phyloP scores from a whole-genome alignment of 2,113 vertebrate species.

The Sterrhoptilus dennistouni region DNA sequence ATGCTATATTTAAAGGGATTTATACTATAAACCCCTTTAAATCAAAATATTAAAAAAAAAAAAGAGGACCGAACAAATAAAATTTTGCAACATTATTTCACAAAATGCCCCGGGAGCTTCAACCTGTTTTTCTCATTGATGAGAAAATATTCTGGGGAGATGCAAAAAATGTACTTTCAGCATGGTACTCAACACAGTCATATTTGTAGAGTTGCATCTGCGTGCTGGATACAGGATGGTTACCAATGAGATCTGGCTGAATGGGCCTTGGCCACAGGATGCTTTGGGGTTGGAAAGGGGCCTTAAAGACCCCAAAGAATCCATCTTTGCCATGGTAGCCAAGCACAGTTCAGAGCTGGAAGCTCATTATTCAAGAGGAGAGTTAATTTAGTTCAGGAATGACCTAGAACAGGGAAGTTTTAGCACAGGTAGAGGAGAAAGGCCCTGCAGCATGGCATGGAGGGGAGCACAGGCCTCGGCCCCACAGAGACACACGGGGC shows the following conservation, averaged over 20 bases:
- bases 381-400: not conserved
- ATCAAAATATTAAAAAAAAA: not conserved
- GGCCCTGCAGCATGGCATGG: not conserved
- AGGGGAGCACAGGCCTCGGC: not conserved
- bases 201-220: not conserved
- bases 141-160: not conserved
- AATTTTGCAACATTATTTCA: not conserved
- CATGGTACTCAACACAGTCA: accelerated
- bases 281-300: not conserved
- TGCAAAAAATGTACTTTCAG: not conserved
- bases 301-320: too few relatives aligned
- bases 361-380: not conserved
- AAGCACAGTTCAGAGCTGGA: not conserved
- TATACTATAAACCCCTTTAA: not conserved
- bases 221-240: accelerated
- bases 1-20: not conserved
- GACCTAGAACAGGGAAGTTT: not conserved
- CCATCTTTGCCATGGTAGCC: accelerated
- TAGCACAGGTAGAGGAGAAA: not conserved
- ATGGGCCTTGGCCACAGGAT: too few relatives aligned
- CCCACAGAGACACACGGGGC: not conserved
- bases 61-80: not conserved
- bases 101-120: not conserved
- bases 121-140: not conserved
- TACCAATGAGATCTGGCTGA: accelerated